Evolutionary conservation across 1,140 invertebrate species (phyloP).

Genomic region (Plutomurus gul): DNA sequence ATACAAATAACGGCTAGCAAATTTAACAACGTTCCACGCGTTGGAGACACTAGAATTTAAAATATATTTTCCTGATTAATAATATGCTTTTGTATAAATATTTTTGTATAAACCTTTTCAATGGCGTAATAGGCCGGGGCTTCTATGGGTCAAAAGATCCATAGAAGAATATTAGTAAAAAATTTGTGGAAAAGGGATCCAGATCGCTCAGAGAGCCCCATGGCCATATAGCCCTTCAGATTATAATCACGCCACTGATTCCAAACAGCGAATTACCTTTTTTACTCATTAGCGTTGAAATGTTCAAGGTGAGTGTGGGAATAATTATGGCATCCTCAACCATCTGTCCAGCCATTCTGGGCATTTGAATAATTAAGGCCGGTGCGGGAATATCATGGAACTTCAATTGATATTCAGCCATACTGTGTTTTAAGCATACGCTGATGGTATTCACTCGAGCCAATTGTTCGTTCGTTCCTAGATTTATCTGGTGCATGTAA

Average conservation of each 20-base stretch:
- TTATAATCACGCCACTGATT: too few relatives aligned
- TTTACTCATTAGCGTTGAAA: background rate
- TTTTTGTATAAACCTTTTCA: too few relatives aligned
- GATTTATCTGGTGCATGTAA: slow-evolving; percentile 42
- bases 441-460: slow-evolving; percentile 23
- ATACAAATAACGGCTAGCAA: slow-evolving; percentile 40
- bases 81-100: too few relatives aligned
- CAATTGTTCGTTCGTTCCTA: background rate
- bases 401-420: slow-evolving; percentile 35
- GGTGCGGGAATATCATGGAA: slow-evolving; percentile 31
- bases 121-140: too few relatives aligned
- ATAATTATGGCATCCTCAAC: slow-evolving; percentile 33
- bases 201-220: too few relatives aligned
- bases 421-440: slow-evolving; percentile 11
- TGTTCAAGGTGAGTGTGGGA: slow-evolving; percentile 36
- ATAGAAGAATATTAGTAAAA: too few relatives aligned
- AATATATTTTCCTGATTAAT: too few relatives aligned
- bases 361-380: slow-evolving; percentile 38
- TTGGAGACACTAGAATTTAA: background rate
- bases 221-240: too few relatives aligned
- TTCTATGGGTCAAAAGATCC: too few relatives aligned
- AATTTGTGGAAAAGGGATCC: too few relatives aligned
- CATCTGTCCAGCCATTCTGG: slow-evolving; percentile 28
- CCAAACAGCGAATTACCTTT: background rate
- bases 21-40: background rate